Evolutionary conservation across 2,888 invertebrate species (phyloP).

Genomic region (Chymomyza amoena): DNA sequence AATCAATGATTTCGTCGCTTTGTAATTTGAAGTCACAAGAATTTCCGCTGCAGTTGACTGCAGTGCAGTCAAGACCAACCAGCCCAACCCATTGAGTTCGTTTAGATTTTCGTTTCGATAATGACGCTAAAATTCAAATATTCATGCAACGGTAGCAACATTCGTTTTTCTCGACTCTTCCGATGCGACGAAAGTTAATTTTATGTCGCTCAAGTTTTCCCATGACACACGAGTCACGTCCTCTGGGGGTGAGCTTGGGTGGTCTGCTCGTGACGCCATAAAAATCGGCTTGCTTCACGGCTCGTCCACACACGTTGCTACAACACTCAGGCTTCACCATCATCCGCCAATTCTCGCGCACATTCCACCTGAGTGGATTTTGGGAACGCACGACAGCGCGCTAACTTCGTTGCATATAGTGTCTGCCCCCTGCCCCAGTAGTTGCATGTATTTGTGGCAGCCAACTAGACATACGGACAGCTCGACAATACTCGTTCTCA

Average conservation of each 20-base stretch:
- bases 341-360: conserved; percentile 16
- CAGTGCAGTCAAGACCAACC: background rate
- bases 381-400: conserved; percentile 48
- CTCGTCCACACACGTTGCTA: background rate
- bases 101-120: conserved; percentile 21
- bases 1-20: conserved; percentile 44
- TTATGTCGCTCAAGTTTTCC: conserved; percentile 45
- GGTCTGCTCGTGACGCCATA: background rate
- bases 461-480: background rate
- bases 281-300: background rate
- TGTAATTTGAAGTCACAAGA: conserved; percentile 52
- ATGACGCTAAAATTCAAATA: conserved; percentile 42
- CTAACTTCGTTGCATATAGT: conserved; percentile 35
- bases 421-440: background rate
- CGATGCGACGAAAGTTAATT: conserved; percentile 49
- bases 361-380: conserved; percentile 57
- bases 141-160: conserved; percentile 25
- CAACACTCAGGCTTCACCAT: background rate
- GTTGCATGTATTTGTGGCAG: conserved; percentile 1
- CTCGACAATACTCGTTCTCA: conserved; percentile 14
- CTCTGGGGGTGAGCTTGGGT: background rate
- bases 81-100: background rate
- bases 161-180: conserved; percentile 18
- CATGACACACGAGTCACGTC: conserved; percentile 48
- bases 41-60: conserved; percentile 33